These are phyloP conservation scores for Scaptomyza tumidula DNA, from an alignment of 2,888 invertebrate genomes.

Conservation along the genomic window DNA sequence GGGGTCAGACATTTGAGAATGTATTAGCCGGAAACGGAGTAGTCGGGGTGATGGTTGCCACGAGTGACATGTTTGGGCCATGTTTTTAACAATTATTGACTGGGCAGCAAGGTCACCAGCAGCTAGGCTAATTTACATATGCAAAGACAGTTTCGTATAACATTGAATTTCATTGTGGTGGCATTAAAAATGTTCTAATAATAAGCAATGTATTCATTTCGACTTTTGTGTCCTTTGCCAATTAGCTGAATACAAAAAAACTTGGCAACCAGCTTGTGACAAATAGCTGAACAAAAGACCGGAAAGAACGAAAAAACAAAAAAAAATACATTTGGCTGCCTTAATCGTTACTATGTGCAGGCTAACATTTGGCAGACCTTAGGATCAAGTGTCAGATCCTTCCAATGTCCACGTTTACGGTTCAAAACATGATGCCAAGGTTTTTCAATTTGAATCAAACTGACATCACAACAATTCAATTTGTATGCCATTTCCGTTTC, in stretches of 20 bases:
- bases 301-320: not conserved
- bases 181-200: not conserved
- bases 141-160: slow-evolving; percentile 20
- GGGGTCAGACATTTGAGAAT: slow-evolving; percentile 14
- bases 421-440: slow-evolving; percentile 35
- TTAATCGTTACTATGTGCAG: slow-evolving; percentile 1
- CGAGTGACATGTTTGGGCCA: slow-evolving; percentile 43
- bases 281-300: slow-evolving; percentile 6
- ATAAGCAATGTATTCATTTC: slow-evolving; percentile 7
- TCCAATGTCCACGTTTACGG: slow-evolving; percentile 10
- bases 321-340: slow-evolving; percentile 3
- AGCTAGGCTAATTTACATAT: slow-evolving; percentile 47
- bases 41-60: not conserved
- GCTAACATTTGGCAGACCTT: not conserved
- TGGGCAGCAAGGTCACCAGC: slow-evolving; percentile 36
- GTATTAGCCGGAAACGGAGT: slow-evolving; percentile 3
- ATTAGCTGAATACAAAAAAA: slow-evolving; percentile 53
- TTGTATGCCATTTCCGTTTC: slow-evolving; percentile 35
- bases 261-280: slow-evolving; percentile 35
- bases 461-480: slow-evolving; percentile 44
- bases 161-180: slow-evolving; percentile 17
- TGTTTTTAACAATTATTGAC: slow-evolving; percentile 50
- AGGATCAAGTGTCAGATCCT: slow-evolving; percentile 1
- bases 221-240: slow-evolving; percentile 16
- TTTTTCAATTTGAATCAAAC: slow-evolving; percentile 66